Evolutionary conservation across 2,113 vertebrate genomes (phyloP), one percentile per base, ranked within the genome.

Genomic region (Ornithorhynchus anatinus): DNA sequence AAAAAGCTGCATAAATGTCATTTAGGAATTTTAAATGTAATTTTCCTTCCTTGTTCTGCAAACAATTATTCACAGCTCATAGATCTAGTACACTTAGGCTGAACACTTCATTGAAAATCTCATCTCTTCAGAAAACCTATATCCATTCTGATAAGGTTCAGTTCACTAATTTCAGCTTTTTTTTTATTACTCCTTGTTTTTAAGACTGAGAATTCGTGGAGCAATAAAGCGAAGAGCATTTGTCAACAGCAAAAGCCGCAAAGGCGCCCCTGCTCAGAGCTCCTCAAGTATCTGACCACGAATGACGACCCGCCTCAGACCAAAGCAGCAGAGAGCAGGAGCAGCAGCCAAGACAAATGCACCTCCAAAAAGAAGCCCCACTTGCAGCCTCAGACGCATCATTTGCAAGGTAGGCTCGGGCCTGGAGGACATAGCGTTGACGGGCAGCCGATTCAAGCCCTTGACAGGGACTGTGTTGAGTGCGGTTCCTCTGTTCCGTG

Each of bases 241-340:
- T 95, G 95, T 92, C 92, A 95, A 91, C 95, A 94, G 82, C 97
- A 96, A 90, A 96, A 97, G 90, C 93, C 96, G 82, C 93, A 97
- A 89, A 97, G 97, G 89, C 97, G 96, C 84, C 97, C 96, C 57
- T 99, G 97, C 95, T 97, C 97, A 7, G 97, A 99, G 94, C 95
- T 99, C 87, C 97, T 99, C 83, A 99, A 99, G 86, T 99, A 99
- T 95, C 94, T 99, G 90, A 99, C 97, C 82, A 96, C 96, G 12
- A 97, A 94, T 31, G 96, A 98, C 93, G 96, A 97, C 92, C 93
- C 94, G 90, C 94, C 96, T 89, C 96, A 97, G 88, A 93, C 92
- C 91, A 97, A 96, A 96, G 92, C 94, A 90, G 89, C 94, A 89
- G 96, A 99, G 80, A 94, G 92, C 90, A 96, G 95, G 82, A 94